Evolutionary conservation across 2,888 invertebrate genomes (phyloP).

Genomic region (Archips xylosteana): DNA sequence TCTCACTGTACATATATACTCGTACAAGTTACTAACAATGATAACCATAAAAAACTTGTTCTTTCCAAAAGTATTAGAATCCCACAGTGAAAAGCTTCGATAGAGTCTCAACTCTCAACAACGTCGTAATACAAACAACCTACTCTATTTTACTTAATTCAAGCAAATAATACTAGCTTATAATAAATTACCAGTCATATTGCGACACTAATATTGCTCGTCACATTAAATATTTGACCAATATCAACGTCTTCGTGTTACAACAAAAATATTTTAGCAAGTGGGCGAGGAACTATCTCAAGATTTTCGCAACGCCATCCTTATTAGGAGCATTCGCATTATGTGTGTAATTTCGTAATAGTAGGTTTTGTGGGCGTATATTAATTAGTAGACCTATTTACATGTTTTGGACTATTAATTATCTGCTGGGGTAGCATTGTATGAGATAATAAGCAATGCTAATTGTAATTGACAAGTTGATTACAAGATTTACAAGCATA

Average conservation of each 20-base stretch:
- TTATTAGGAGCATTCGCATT: constrained; percentile 36
- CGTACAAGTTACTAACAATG: not conserved
- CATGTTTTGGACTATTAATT: constrained; percentile 30
- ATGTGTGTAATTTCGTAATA: not conserved
- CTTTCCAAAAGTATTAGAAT: not conserved
- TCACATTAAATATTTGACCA: constrained; percentile 24
- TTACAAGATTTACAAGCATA: not conserved
- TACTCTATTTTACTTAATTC: too few species aligned
- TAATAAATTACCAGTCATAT: not conserved
- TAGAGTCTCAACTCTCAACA: not conserved
- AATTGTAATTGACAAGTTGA: constrained; percentile 6
- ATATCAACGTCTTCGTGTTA: constrained; percentile 4
- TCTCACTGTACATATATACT: not conserved
- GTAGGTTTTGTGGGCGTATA: constrained; percentile 21
- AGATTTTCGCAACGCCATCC: constrained; percentile 32
- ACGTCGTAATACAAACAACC: not conserved
- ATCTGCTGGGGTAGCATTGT: constrained; percentile 22
- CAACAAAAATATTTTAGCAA: constrained; percentile 7
- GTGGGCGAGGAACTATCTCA: constrained; percentile 32
- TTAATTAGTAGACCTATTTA: constrained; percentile 28
- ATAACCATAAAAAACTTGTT: not conserved
- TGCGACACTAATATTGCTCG: not conserved
- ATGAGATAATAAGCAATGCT: not conserved
- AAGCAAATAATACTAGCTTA: not conserved
- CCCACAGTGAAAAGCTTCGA: not conserved